Evolutionary conservation across 2,797 vertebrate species (phyloP).

Genomic region (Pseudotriccus pelzelni): DNA sequence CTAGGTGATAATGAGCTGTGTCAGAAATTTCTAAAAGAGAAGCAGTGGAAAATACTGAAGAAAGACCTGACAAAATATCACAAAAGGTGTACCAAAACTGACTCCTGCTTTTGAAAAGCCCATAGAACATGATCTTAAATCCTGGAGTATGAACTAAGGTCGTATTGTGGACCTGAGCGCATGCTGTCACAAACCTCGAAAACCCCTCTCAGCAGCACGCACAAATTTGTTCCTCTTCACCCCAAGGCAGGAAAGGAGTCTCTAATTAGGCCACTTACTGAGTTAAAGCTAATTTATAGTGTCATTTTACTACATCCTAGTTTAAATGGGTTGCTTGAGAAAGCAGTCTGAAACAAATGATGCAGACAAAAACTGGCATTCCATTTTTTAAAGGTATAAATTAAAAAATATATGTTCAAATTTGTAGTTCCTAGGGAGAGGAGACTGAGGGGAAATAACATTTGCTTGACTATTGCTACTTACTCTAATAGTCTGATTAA

Average conservation of each 20-base stretch:
- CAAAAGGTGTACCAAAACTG: not conserved
- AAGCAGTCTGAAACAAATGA: not conserved
- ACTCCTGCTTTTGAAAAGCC: not conserved
- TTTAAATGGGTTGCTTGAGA: not conserved
- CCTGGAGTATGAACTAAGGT: not conserved
- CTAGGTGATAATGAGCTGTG: conserved; percentile 52
- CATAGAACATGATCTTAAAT: not conserved
- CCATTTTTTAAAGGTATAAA: not conserved
- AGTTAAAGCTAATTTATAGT: not conserved
- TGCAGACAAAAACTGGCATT: not conserved
- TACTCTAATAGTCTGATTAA: not conserved
- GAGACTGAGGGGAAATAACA: not conserved
- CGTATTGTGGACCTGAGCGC: not conserved
- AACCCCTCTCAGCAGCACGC: not conserved
- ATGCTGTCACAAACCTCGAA: not conserved
- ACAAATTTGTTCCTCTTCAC: not conserved
- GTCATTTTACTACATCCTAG: not conserved
- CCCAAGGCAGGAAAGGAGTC: not conserved
- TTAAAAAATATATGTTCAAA: not conserved
- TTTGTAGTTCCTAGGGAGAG: not conserved
- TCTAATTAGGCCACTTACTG: not conserved
- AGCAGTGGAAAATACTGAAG: conserved; percentile 62
- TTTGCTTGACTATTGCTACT: not conserved
- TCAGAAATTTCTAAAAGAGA: conserved; percentile 61
- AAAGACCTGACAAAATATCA: conserved; percentile 27